A percentile compares a stretch with the other conserved stretches of the same genome.
Evolutionary conservation across 2,113 vertebrate genomes (phyloP).

Genomic region (Herpailurus yagouaroundi): DNA sequence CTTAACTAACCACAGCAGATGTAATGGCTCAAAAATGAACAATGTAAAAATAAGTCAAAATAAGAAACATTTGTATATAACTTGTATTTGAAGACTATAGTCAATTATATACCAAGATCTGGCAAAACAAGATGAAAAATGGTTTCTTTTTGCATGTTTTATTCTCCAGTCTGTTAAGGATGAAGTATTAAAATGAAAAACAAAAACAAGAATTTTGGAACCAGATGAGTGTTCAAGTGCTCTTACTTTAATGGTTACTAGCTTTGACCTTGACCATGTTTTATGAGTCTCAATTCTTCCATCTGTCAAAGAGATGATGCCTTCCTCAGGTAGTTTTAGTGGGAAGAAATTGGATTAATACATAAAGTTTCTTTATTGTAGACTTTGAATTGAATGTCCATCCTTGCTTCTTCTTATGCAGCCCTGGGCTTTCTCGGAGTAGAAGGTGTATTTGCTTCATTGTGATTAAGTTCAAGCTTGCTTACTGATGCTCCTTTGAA

Average conservation of each 20-base stretch:
- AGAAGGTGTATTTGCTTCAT: background rate
- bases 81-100: conserved; percentile 59
- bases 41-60: conserved; percentile 63
- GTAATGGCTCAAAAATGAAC: conserved; percentile 62
- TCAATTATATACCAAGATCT: conserved; percentile 49
- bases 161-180: background rate
- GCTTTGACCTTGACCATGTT: background rate
- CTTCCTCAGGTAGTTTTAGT: background rate
- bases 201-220: background rate
- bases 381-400: background rate
- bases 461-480: background rate
- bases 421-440: background rate
- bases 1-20: conserved; percentile 56
- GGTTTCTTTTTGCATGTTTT: background rate
- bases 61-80: conserved; percentile 47
- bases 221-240: background rate
- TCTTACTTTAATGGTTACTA: background rate
- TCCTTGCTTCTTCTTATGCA: background rate
- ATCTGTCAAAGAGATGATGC: background rate
- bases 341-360: background rate
- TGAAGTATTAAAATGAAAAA: background rate
- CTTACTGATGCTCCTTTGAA: background rate
- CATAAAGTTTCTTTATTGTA: background rate
- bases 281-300: background rate
- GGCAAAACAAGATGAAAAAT: conserved; percentile 45